A percentile compares a stretch with the other conserved stretches of the same genome.
These are phyloP conservation scores for Mesorhabditis belari DNA, from an alignment of 2,888 invertebrate species.

Conservation along the genomic window DNA sequence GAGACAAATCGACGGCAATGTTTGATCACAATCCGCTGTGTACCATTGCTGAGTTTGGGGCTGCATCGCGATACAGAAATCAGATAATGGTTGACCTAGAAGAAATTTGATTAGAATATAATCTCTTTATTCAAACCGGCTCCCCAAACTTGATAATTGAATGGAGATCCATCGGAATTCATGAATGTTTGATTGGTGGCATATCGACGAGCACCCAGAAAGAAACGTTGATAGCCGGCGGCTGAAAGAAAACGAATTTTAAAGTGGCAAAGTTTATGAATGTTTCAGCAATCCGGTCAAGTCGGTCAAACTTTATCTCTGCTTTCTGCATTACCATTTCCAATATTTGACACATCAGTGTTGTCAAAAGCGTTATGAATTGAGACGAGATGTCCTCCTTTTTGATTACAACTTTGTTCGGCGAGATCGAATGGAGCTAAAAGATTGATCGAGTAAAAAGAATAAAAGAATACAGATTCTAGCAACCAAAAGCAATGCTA, in stretches of 20 bases:
- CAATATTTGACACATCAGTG: not conserved
- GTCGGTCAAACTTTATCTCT: too few species aligned
- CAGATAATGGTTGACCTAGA: not conserved
- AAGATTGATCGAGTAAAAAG: too few species aligned
- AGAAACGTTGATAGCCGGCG: not conserved
- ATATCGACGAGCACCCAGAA: not conserved
- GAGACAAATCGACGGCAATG: not conserved
- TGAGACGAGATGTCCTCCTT: not conserved
- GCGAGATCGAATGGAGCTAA: not conserved
- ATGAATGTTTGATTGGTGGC: not conserved
- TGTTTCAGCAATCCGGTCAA: too few species aligned
- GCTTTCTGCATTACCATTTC: not conserved
- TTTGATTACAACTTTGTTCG: not conserved
- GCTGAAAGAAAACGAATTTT: not conserved
- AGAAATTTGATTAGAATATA: not conserved
- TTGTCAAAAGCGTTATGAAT: not conserved
- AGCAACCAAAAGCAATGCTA: too few species aligned
- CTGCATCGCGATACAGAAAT: not conserved
- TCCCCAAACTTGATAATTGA: not conserved
- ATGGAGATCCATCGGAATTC: not conserved
- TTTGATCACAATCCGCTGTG: not conserved
- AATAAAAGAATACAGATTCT: too few species aligned
- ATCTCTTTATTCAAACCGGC: not conserved
- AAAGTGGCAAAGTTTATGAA: too few species aligned
- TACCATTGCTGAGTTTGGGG: not conserved